Base-by-base conservation (phyloP, 2,888 invertebrate species). In the Rhamphomyia laevipes region DNA sequence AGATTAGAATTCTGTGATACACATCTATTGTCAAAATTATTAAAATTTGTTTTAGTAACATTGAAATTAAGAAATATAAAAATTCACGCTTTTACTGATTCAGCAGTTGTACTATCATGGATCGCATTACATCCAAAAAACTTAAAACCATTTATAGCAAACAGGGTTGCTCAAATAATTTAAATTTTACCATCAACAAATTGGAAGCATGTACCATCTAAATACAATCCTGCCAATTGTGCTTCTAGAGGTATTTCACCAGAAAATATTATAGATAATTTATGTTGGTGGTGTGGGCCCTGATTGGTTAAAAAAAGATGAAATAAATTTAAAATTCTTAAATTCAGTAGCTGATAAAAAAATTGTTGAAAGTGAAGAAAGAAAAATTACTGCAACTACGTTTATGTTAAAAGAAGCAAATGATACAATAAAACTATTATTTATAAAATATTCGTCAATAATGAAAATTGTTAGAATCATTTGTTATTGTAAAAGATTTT, bases 131-230 rank as follows among this genome's bases (percentile, higher is more conserved):
- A 47, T 5, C 47, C 54, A 12, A 43, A 46, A 4, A 54, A 46
- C 10, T 59, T 55, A 53, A 56, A 58, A 49, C 57, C 57, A 4
- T 58, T 56, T 47, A 53, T 57, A 4, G 54, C 51, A 7, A 56
- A 53, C 23, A 49, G 56, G 30, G 11, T n/a, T n/a, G n/a, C n/a
- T n/a, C n/a, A n/a, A n/a, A n/a, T n/a, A n/a, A n/a, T n/a, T n/a
- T n/a, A n/a, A n/a, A n/a, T n/a, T n/a, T n/a, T n/a, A n/a, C n/a
- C n/a, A n/a, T n/a, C n/a, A n/a, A n/a, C n/a, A n/a, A n/a, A n/a
- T n/a, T n/a, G n/a, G n/a, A n/a, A n/a, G n/a, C n/a, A n/a, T n/a
- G n/a, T n/a, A n/a, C n/a, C n/a, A n/a, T n/a, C n/a, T n/a, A n/a
- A n/a, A n/a, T n/a, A n/a, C n/a, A n/a, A n/a, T n/a, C n/a, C n/a